A percentile compares a stretch with the other conserved stretches of the same genome.
These are phyloP conservation scores for Coluber constrictor DNA, from an alignment of 2,797 vertebrate genomes.

Conservation along the genomic window DNA sequence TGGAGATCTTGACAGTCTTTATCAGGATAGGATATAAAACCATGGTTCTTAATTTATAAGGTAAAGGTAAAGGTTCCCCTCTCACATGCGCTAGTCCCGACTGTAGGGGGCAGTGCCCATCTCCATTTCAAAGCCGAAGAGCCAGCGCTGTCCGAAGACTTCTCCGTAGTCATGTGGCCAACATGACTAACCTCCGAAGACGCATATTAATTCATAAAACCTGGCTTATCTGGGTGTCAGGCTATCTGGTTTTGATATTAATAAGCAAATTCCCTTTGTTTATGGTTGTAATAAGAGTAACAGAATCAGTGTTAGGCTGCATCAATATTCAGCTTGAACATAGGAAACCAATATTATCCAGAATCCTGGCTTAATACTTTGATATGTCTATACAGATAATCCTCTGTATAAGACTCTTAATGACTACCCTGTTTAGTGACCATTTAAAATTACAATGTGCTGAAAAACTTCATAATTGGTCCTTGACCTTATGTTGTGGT, in stretches of 20 bases:
- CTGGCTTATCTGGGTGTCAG: neutral
- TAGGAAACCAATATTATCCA: neutral
- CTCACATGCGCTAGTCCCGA: no score
- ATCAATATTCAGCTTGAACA: neutral
- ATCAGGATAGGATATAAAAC: neutral
- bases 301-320: neutral
- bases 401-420: neutral
- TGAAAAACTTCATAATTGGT: neutral
- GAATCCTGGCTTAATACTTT: neutral
- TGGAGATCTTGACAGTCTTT: neutral
- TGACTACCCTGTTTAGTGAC: neutral
- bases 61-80: no score
- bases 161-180: no score
- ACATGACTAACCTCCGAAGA: no score
- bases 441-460: neutral
- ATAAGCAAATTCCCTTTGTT: neutral
- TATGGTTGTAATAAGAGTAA: neutral
- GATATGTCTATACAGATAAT: neutral
- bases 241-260: neutral
- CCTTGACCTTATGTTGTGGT: neutral
- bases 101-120: no score
- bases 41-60: neutral
- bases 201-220: neutral
- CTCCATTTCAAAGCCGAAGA: no score
- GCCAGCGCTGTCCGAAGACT: no score